These are phyloP conservation scores for Rhinopomastus cyanomelas DNA, from an alignment of 2,113 vertebrate genomes.

Conservation along the genomic window DNA sequence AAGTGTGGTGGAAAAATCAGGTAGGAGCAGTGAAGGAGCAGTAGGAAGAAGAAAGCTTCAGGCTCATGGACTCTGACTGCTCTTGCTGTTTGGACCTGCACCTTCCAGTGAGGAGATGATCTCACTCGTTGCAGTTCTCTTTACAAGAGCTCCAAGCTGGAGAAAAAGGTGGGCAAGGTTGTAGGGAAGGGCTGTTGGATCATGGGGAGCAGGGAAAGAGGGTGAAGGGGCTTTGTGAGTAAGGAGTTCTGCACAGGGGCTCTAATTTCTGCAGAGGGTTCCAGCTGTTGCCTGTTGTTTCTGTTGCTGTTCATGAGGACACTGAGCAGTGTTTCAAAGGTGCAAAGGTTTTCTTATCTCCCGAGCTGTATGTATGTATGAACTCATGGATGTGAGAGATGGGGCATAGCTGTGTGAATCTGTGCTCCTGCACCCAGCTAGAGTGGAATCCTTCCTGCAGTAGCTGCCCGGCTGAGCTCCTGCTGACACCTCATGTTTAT, in stretches of 20 bases:
- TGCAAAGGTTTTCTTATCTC: not conserved
- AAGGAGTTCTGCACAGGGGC: not conserved
- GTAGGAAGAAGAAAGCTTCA: not conserved
- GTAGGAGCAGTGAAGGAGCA: not conserved
- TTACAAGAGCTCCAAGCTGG: not conserved
- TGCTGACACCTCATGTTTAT: not conserved
- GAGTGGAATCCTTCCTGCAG: not conserved
- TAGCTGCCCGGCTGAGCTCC: not conserved
- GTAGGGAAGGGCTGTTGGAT: not conserved
- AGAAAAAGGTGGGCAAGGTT: not conserved
- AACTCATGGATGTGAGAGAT: not conserved
- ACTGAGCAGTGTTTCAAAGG: not conserved
- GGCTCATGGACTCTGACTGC: not conserved
- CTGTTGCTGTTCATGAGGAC: not conserved
- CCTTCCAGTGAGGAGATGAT: not conserved
- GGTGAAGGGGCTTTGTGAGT: not conserved
- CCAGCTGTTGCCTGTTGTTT: not conserved
- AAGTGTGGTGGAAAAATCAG: not conserved
- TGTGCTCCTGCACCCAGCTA: not conserved
- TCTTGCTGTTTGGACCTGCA: not conserved
- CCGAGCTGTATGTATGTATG: not conserved
- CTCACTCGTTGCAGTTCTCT: not conserved
- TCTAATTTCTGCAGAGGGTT: not conserved
- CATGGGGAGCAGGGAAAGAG: not conserved
- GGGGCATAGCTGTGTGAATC: not conserved